These are phyloP conservation scores for Petrocephalus microphthalmus DNA, from an alignment of 2,113 vertebrate genomes.

Conservation along the genomic window DNA sequence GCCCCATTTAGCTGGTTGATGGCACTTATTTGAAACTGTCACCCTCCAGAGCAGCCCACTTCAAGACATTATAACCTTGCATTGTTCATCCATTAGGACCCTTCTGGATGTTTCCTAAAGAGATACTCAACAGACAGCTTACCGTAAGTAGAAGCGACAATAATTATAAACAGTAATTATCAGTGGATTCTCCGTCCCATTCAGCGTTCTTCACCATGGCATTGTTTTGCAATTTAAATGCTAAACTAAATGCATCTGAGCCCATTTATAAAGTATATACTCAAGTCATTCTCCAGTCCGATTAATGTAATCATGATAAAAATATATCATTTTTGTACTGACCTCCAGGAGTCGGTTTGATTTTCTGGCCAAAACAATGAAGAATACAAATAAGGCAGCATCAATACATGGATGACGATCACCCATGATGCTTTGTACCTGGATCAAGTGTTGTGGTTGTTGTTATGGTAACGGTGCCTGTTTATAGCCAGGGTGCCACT, in stretches of 20 bases:
- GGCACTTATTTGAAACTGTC: neutral
- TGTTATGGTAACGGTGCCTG: neutral
- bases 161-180: neutral
- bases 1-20: neutral
- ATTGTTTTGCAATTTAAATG: neutral
- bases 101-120: neutral
- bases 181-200: neutral
- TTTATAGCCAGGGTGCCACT: neutral
- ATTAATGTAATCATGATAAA: neutral
- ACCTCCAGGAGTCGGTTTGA: neutral
- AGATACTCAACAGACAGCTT: neutral
- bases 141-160: neutral
- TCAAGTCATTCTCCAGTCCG: neutral
- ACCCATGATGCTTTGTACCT: neutral
- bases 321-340: neutral
- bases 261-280: neutral
- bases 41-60: neutral
- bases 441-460: neutral
- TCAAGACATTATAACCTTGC: neutral
- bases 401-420: neutral
- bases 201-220: neutral
- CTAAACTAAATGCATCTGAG: constrained; percentile 1
- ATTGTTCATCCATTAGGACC: neutral
- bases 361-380: neutral
- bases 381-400: neutral